Conservation (phyloP, 2,113 vertebrate species). For the Ageneiosus marmoratus region DNA sequence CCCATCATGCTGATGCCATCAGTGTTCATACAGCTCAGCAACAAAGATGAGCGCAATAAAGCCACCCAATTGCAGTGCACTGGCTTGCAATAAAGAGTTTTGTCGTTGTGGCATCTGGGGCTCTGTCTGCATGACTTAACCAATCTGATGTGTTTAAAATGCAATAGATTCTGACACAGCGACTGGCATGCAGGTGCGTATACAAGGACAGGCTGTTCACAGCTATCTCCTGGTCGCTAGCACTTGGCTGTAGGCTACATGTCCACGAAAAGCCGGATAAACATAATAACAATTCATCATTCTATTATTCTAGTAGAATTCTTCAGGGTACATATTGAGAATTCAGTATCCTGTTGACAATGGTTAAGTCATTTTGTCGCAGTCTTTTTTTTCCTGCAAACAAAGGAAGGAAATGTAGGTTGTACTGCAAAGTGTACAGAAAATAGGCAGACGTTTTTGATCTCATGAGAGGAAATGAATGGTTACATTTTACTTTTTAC, state of each 20-base stretch:
- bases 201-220: constrained; percentile 6
- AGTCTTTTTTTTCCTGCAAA: not conserved
- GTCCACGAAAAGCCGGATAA: constrained; percentile 5
- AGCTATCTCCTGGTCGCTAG: not conserved
- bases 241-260: not conserved
- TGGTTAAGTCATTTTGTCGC: not conserved
- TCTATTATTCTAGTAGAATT: not conserved
- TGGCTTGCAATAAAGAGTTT: constrained; percentile 45
- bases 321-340: not conserved
- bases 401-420: not conserved
- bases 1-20: constrained; percentile 37
- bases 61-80: constrained; percentile 39
- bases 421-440: not conserved
- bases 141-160: constrained; percentile 40
- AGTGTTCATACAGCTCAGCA: constrained; percentile 41
- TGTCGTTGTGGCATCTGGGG: constrained; percentile 28
- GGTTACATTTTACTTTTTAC: not conserved
- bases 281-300: constrained; percentile 6
- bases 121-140: constrained; percentile 34
- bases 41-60: constrained; percentile 48
- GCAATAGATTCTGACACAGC: constrained; percentile 35
- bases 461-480: not conserved
- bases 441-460: not conserved
- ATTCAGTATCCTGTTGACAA: not conserved
- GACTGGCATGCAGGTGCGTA: constrained; percentile 8